phyloP scores from a whole-genome alignment of 2,113 vertebrate genomes.

The Psettodes erumei region DNA sequence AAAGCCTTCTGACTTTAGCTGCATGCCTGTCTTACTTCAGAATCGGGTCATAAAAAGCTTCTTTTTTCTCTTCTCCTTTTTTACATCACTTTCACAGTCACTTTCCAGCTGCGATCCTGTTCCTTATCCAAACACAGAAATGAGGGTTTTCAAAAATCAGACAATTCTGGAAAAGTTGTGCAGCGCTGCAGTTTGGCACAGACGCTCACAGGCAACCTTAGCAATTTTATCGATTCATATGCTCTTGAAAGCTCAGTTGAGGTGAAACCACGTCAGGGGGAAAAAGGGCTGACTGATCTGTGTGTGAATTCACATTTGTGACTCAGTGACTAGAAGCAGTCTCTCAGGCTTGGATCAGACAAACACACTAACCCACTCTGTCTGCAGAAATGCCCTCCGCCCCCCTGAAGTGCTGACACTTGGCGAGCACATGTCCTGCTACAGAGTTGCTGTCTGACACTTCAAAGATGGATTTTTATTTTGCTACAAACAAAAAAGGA shows the following conservation, averaged over 20 bases:
- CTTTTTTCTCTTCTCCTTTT: conserved; percentile 33
- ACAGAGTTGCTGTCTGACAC: neutral
- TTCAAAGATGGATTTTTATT: conserved; percentile 35
- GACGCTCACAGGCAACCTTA: conserved; percentile 28
- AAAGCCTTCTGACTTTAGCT: conserved; percentile 44
- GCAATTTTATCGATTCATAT: conserved; percentile 41
- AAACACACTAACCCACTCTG: conserved; percentile 4
- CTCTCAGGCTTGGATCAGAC: neutral
- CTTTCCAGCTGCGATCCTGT: conserved; percentile 64
- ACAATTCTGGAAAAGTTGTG: conserved; percentile 61
- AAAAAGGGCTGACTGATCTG: no score
- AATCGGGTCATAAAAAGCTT: conserved; percentile 45
- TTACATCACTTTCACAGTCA: conserved; percentile 50
- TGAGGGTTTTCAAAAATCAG: conserved; percentile 48
- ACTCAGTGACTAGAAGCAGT: neutral
- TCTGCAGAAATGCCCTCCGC: conserved; percentile 13
- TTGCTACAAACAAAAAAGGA: conserved; percentile 10
- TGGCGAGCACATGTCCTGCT: conserved; percentile 41
- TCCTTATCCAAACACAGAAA: conserved; percentile 70
- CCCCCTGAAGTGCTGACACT: conserved; percentile 1
- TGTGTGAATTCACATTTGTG: neutral
- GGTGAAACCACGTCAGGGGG: conserved; percentile 23
- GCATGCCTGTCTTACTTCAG: conserved; percentile 43
- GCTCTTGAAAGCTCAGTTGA: conserved; percentile 32
- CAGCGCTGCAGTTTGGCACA: conserved; percentile 29